Conservation (phyloP, 2,113 vertebrate genomes). For the Martes martes region DNA sequence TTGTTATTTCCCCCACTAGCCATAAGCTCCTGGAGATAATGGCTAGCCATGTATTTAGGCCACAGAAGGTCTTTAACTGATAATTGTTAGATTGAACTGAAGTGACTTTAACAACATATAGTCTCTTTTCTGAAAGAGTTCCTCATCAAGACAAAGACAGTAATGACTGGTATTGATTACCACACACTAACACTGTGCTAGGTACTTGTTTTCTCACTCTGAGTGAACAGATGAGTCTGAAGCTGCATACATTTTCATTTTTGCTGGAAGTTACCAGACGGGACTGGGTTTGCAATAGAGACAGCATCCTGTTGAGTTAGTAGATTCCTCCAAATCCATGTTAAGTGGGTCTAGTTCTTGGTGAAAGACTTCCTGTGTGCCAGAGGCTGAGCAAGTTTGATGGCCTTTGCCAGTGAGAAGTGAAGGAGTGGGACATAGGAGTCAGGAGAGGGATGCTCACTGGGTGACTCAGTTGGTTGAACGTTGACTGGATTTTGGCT, state of each 20-base stretch:
- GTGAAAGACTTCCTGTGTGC: neutral
- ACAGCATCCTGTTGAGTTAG: neutral
- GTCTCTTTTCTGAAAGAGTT: neutral
- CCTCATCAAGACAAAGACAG: neutral
- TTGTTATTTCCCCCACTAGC: neutral
- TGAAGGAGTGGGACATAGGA: neutral
- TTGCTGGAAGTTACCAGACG: neutral
- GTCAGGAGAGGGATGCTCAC: too few relatives aligned
- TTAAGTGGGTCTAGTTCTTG: neutral
- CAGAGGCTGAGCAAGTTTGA: neutral
- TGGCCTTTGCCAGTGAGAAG: neutral
- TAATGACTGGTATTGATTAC: neutral
- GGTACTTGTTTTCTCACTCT: neutral
- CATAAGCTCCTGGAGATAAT: neutral
- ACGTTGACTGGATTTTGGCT: too few relatives aligned
- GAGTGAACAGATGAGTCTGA: neutral
- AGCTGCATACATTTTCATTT: neutral
- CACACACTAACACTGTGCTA: too few relatives aligned
- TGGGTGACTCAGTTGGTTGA: too few relatives aligned
- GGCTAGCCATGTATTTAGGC: neutral
- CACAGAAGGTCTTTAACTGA: neutral
- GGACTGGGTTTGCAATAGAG: neutral
- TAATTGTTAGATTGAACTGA: neutral
- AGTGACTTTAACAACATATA: neutral
- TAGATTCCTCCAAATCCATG: neutral